Conservation (phyloP, 2,888 invertebrate species). For the Cosmia pyralina region DNA sequence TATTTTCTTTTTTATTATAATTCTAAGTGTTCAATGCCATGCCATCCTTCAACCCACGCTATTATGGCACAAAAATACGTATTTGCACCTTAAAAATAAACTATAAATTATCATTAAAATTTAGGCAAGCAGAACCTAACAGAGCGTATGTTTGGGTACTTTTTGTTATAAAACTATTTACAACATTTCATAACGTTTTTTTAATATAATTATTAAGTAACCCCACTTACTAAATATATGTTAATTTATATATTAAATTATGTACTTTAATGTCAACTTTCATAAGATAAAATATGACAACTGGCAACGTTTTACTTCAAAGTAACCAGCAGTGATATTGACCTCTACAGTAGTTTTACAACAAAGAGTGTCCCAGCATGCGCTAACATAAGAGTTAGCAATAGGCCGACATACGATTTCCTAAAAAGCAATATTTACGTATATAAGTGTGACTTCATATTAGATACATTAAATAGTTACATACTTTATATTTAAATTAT, state of each 20-base stretch:
- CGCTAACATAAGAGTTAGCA: conserved; percentile 58
- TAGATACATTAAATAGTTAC: conserved; percentile 71
- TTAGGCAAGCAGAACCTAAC: conserved; percentile 76
- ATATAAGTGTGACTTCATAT: conserved; percentile 81
- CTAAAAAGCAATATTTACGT: conserved; percentile 84
- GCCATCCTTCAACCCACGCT: conserved; percentile 66
- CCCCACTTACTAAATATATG: conserved; percentile 46
- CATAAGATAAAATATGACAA: conserved; percentile 45
- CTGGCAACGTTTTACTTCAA: conserved; percentile 30
- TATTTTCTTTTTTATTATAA: conserved; percentile 60
- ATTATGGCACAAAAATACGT: conserved; percentile 81
- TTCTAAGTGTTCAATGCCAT: conserved; percentile 73
- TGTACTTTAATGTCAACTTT: conserved; percentile 51
- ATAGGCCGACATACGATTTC: conserved; percentile 77
- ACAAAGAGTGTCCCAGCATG: conserved; percentile 44
- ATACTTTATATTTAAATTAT: conserved; percentile 80
- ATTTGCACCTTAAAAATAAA: conserved; percentile 69
- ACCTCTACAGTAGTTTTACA: conserved; percentile 34
- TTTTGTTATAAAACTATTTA: conserved; percentile 51
- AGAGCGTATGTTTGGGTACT: conserved; percentile 35
- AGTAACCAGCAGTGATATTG: conserved; percentile 33
- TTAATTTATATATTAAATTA: conserved; percentile 41
- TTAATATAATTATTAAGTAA: conserved; percentile 55
- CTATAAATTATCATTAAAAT: conserved; percentile 58
- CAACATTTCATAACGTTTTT: conserved; percentile 47